Base-by-base conservation (phyloP, 1,140 invertebrate species). In the Drosophila suzukii region DNA sequence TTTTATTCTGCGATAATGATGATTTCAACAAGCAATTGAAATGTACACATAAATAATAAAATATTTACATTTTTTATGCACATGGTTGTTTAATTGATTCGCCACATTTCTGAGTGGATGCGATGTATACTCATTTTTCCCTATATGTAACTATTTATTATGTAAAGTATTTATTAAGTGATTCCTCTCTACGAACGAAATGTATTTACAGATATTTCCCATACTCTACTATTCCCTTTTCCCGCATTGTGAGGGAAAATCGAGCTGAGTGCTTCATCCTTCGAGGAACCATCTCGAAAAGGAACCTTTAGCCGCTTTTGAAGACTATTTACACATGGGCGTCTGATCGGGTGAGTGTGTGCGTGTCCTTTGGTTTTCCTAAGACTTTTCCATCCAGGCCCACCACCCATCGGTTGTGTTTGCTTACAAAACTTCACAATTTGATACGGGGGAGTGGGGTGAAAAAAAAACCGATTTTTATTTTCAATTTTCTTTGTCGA, bases 401-500 rank as follows among this genome's bases (percentile, higher is more conserved):
- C 27, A 13, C 15, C 44, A 20, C 43, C 60, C 51, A 39, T 39
- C 43, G 47, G 6, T 38, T 36, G 53, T 49, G 46, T 78, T 57
- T 49, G 58, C 73, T 62, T 44, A 34, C 83, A 80, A 57, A 77
- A 82, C 67, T 89, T 89, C 65, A 75, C 83, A 79, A 88, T 89
- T 88, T 89, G 78, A 83, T 67, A 74, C 44, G 46, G 55, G 49
- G 54, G 47, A 24, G 58, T 56, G 49, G 55, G 41, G 49, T 30
- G 49, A 8, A 27, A 12, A 36, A 36, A 39, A 32, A 73, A 78
- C 60, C 72, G 76, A 89, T 88, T 88, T 88, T 84, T 88, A 88
- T 88, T 88, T 89, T 84, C 84, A 89, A 88, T 88, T 89, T 88
- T 77, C 80, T 75, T 79, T 84, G 84, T 80, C 76, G 84, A 66